Evolutionary conservation across 2,888 invertebrate genomes (phyloP).

Genomic region (Drosophila stalkeri): DNA sequence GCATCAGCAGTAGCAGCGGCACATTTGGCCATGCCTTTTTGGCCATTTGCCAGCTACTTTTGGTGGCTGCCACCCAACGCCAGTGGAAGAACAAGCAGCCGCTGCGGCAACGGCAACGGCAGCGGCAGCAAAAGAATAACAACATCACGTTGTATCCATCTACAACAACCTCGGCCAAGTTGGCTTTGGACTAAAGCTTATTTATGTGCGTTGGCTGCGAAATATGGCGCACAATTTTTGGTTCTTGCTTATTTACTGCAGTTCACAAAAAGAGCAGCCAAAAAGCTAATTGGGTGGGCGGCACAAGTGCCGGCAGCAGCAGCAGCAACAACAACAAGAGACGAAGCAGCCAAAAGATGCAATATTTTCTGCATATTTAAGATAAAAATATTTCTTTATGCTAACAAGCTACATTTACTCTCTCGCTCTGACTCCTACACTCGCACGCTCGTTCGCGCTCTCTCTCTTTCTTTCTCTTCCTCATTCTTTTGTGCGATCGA

Average conservation of each 20-base stretch:
- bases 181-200: constrained; percentile 68
- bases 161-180: constrained; percentile 58
- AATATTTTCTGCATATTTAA: constrained; percentile 54
- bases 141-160: constrained; percentile 46
- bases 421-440: background rate
- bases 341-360: constrained; percentile 26
- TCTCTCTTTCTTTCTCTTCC: background rate
- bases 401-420: constrained; percentile 9
- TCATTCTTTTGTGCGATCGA: constrained; percentile 10
- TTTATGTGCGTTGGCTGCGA: constrained; percentile 66
- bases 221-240: constrained; percentile 58
- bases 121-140: constrained; percentile 16
- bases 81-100: background rate
- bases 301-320: constrained; percentile 21
- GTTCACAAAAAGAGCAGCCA: constrained; percentile 32
- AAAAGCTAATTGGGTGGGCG: constrained; percentile 66
- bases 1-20: constrained; percentile 18
- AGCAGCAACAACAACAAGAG: background rate
- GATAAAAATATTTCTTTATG: constrained; percentile 32
- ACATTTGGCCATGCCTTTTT: constrained; percentile 82
- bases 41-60: constrained; percentile 76
- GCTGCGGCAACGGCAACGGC: background rate
- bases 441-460: background rate
- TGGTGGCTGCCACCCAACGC: constrained; percentile 56
- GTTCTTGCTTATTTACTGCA: constrained; percentile 63